phyloP scores from a whole-genome alignment of 1,140 invertebrate genomes.

The Drosophila navojoa region DNA sequence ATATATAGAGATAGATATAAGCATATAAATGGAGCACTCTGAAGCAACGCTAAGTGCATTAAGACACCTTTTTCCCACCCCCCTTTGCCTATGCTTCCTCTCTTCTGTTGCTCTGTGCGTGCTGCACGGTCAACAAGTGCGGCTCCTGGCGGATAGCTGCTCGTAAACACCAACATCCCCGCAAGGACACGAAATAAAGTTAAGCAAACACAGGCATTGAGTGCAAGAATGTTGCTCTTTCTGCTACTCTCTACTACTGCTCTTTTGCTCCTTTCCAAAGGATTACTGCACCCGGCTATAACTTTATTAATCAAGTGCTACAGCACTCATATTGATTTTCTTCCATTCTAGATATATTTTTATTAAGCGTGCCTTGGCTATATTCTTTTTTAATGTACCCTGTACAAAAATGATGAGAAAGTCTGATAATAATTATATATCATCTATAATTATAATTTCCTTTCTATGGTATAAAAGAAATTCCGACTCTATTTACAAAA shows the following conservation, averaged over 20 bases:
- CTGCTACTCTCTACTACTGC: conserved; percentile 6
- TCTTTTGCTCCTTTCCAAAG: not conserved
- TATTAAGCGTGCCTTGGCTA: conserved; percentile 35
- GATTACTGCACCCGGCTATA: conserved; percentile 21
- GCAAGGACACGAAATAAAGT: conserved; percentile 65
- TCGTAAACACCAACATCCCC: conserved; percentile 51
- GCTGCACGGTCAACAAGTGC: conserved; percentile 29
- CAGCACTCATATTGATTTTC: conserved; percentile 59
- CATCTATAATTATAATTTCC: no score
- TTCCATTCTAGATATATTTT: conserved; percentile 45
- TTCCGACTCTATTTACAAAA: no score
- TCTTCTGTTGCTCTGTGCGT: conserved; percentile 13
- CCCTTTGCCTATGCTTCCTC: no score
- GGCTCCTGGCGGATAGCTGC: conserved; percentile 7
- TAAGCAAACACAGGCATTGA: conserved; percentile 71
- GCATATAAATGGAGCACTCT: conserved; percentile 16
- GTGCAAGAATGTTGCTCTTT: conserved; percentile 59
- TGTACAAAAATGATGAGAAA: no score
- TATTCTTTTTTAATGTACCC: not conserved
- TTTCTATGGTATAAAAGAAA: no score
- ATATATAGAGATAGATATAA: not conserved
- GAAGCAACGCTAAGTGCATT: conserved; percentile 66
- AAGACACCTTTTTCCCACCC: conserved; percentile 25
- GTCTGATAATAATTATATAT: no score
- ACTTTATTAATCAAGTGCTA: conserved; percentile 64